Percentiles rank a stretch among this genome's conserved stretches.
Evolutionary conservation across 2,888 invertebrate genomes (phyloP).

Genomic region (Cheilosia grossa): DNA sequence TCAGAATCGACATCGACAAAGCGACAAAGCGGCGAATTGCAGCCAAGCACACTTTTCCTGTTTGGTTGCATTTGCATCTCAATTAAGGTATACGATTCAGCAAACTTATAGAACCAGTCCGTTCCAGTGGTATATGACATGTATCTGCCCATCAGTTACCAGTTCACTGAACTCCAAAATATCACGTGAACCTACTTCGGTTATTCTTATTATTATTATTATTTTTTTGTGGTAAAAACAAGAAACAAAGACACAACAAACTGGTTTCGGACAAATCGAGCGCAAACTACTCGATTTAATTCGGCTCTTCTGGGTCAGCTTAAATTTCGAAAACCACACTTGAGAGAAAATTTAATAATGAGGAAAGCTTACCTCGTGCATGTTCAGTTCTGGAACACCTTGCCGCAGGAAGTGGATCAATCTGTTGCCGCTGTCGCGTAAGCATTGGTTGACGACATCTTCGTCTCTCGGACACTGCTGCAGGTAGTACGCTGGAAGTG

Average conservation of each 20-base stretch:
- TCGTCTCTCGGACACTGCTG: conserved; percentile 89
- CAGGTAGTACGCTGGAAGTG: conserved; percentile 87
- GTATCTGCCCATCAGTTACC: not conserved
- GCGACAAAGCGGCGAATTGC: not conserved
- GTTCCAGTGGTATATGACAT: too few relatives aligned
- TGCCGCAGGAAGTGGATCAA: conserved; percentile 88
- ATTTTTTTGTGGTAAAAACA: not conserved
- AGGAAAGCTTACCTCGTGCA: conserved; percentile 4
- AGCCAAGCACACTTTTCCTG: not conserved
- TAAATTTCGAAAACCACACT: not conserved
- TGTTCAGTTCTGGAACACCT: conserved; percentile 89
- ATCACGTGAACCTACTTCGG: not conserved
- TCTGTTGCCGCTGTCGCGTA: conserved; percentile 89
- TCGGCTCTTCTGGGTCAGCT: conserved; percentile 50
- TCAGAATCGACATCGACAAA: not conserved
- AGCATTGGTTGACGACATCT: conserved; percentile 88
- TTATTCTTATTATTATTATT: not conserved
- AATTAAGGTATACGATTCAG: too few relatives aligned
- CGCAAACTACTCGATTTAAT: not conserved
- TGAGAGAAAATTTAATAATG: not conserved
- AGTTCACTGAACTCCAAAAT: conserved; percentile 17
- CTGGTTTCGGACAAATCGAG: conserved; percentile 10
- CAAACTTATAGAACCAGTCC: too few relatives aligned
- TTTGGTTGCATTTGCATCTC: not conserved
- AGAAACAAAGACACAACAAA: not conserved